A percentile compares a stretch with the other conserved stretches of the same genome.
phyloP scores from a whole-genome alignment of 2,113 vertebrate genomes.

The Crotalus viridis region DNA sequence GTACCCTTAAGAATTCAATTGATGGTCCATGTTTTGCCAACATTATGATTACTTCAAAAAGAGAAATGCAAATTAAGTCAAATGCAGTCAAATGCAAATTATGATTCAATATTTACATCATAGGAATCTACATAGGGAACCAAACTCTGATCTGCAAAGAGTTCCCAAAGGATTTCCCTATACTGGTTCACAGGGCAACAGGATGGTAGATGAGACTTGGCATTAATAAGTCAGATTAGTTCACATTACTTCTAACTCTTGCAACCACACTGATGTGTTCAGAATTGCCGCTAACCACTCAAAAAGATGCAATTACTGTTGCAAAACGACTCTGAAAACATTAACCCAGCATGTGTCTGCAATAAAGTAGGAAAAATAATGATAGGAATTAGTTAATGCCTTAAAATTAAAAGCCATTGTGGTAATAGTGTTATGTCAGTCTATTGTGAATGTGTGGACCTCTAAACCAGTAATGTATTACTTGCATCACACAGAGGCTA shows the following conservation, averaged over 20 bases:
- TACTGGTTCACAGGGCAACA: constrained; percentile 2
- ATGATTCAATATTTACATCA: background rate
- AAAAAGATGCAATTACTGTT: background rate
- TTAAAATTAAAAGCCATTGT: background rate
- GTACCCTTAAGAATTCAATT: background rate
- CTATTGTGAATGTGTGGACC: background rate
- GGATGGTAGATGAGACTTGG: background rate
- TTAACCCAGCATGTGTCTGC: constrained; percentile 4
- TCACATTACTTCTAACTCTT: background rate
- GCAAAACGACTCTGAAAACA: constrained; percentile 3
- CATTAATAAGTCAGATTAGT: constrained; percentile 15
- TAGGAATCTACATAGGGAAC: background rate
- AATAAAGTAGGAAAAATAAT: background rate
- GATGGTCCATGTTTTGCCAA: background rate
- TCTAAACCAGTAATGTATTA: background rate
- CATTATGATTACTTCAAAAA: background rate
- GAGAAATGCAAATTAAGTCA: background rate
- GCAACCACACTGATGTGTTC: background rate
- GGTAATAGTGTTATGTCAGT: background rate
- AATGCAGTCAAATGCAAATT: background rate
- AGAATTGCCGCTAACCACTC: background rate
- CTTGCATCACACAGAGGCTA: background rate
- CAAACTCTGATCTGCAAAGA: background rate
- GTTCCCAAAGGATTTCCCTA: background rate
- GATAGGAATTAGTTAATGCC: background rate